Evolutionary conservation across 2,888 invertebrate genomes (phyloP).

Genomic region (Tipula confusa): DNA sequence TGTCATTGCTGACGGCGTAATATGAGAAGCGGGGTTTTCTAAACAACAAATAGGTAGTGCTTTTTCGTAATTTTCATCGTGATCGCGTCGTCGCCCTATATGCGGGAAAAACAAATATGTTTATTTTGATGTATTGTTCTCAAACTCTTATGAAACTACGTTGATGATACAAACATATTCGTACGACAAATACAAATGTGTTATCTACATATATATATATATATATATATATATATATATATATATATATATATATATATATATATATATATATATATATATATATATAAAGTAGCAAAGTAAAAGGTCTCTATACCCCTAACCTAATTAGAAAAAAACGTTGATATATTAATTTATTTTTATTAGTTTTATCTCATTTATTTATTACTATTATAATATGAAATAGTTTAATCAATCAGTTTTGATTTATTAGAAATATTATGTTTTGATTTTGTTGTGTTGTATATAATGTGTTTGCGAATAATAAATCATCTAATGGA

Average conservation of each 20-base stretch:
- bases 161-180: not conserved
- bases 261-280: too few species aligned
- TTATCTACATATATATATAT: not conserved
- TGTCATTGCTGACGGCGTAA: not conserved
- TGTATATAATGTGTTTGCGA: not conserved
- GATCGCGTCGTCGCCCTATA: not conserved
- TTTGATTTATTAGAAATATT: not conserved
- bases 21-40: not conserved
- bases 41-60: not conserved
- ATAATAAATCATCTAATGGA: not conserved
- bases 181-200: not conserved
- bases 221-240: too few species aligned
- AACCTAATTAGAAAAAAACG: not conserved
- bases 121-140: not conserved
- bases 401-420: not conserved
- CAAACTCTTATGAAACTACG: not conserved
- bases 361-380: constrained; percentile 12
- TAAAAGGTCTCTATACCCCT: not conserved
- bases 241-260: too few species aligned
- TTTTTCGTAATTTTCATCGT: not conserved
- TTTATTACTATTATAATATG: not conserved
- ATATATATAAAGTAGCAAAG: too few species aligned
- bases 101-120: not conserved
- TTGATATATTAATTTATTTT: not conserved
- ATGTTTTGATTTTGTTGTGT: not conserved